Evolutionary conservation across 2,888 invertebrate species (phyloP).

Genomic region (Zygaena filipendulae): DNA sequence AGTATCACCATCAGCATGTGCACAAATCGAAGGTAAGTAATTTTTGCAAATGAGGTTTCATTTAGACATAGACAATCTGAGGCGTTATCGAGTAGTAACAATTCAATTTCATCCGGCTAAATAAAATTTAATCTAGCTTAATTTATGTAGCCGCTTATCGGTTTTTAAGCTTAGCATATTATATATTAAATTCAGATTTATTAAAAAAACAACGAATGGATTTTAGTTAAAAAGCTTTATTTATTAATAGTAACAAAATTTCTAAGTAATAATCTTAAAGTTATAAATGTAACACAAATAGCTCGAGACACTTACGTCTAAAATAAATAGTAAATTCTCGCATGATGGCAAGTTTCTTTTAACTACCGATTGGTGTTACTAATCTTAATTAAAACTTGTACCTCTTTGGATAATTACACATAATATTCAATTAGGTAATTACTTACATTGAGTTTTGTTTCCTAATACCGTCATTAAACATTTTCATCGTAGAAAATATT

Average conservation of each 20-base stretch:
- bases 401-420: background rate
- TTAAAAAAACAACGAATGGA: background rate
- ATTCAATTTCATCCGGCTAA: no score
- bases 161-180: background rate
- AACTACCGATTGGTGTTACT: background rate
- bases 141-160: no score
- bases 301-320: conserved; percentile 26
- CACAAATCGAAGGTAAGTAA: conserved; percentile 89
- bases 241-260: conserved; percentile 36
- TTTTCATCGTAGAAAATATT: no score
- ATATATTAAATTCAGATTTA: background rate
- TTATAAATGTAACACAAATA: conserved; percentile 18
- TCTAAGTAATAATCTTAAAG: conserved; percentile 23
- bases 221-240: conserved; percentile 1
- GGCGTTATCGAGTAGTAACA: no score
- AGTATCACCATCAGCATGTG: conserved; percentile 93
- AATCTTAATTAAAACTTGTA: background rate
- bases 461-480: no score
- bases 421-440: background rate
- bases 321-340: conserved; percentile 41
- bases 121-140: no score
- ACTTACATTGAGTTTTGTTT: background rate
- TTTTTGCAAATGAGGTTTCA: conserved; percentile 2
- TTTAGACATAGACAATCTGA: no score
- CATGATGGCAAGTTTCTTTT: conserved; percentile 26